Evolutionary conservation across 2,113 vertebrate genomes (phyloP).

Genomic region (Trachemys scripta): DNA sequence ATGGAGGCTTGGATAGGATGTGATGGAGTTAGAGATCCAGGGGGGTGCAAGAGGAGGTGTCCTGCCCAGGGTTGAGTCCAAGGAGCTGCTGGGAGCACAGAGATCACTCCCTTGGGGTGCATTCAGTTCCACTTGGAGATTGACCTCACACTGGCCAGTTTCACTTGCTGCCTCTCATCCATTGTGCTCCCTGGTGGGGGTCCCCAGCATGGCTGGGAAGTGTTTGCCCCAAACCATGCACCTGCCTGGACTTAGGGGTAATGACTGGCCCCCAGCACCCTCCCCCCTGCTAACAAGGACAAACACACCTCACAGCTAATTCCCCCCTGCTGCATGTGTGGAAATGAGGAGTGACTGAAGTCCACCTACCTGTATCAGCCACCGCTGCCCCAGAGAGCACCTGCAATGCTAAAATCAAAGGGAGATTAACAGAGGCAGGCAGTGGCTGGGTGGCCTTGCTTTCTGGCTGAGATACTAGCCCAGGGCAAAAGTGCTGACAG

Average conservation of each 20-base stretch:
- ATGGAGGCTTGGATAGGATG: neutral
- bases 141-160: neutral
- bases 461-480: neutral
- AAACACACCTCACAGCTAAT: neutral
- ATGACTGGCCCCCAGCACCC: neutral
- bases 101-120: no score
- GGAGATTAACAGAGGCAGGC: neutral
- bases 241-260: neutral
- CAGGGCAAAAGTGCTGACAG: neutral
- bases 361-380: neutral
- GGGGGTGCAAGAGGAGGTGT: neutral
- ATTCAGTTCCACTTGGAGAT: neutral
- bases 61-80: neutral
- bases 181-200: neutral
- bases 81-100: neutral
- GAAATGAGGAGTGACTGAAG: neutral
- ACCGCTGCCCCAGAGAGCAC: neutral
- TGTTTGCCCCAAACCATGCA: neutral
- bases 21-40: no score
- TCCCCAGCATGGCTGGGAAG: neutral
- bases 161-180: neutral
- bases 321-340: neutral
- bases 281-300: neutral
- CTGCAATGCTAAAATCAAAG: neutral
- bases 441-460: neutral